Evolutionary conservation across 2,797 vertebrate species (phyloP).

Genomic region (Pipistrellus pipistrellus): DNA sequence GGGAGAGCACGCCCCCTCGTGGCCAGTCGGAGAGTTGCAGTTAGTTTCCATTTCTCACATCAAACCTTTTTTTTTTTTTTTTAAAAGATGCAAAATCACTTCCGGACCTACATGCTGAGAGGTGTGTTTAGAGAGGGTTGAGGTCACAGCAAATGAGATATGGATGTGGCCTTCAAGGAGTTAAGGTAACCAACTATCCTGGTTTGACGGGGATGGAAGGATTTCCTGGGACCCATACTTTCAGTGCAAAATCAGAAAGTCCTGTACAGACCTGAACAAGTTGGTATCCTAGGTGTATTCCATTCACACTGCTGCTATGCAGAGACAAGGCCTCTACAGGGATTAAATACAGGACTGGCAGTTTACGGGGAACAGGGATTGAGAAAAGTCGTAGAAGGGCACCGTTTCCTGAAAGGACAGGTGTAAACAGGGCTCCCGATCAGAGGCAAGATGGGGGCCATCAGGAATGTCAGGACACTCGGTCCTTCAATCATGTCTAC

Average conservation of each 20-base stretch:
- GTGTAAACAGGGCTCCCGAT: background rate
- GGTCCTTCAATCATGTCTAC: background rate
- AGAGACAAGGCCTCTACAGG: background rate
- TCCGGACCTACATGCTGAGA: background rate
- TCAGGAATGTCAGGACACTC: background rate
- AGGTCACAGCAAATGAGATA: background rate
- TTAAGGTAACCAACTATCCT: background rate
- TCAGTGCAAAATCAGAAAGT: background rate
- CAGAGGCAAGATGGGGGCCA: background rate
- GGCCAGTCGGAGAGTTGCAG: conserved; percentile 21
- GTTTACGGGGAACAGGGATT: background rate
- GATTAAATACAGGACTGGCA: background rate
- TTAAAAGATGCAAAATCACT: background rate
- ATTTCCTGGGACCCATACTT: background rate
- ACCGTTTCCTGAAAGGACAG: background rate
- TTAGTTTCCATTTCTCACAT: background rate
- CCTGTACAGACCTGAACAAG: background rate
- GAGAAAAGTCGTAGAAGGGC: background rate
- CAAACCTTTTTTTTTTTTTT: background rate
- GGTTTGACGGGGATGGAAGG: background rate
- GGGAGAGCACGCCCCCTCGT: conserved; percentile 74
- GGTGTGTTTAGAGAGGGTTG: background rate
- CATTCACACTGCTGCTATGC: background rate
- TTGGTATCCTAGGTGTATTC: background rate
- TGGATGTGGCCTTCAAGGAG: background rate